phyloP scores from a whole-genome alignment of 2,888 invertebrate genomes.

The Drosophila fulvimacula region DNA sequence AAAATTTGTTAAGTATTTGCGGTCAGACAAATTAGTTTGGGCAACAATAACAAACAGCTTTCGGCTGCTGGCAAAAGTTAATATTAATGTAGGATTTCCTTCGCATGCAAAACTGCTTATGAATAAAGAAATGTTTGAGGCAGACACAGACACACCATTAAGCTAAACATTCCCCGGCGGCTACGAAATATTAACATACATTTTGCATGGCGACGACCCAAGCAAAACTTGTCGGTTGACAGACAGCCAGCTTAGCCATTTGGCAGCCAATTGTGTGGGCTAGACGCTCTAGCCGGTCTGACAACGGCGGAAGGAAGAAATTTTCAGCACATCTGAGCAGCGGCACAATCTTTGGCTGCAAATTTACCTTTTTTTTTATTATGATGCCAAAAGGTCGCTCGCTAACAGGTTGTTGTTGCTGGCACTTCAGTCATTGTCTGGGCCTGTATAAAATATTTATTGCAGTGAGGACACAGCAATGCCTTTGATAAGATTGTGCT shows the following conservation, averaged over 20 bases:
- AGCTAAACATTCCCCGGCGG: conserved; percentile 20
- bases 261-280: conserved; percentile 73
- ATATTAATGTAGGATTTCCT: conserved; percentile 66
- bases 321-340: conserved; percentile 65
- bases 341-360: conserved; percentile 51
- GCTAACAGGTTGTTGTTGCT: conserved; percentile 44
- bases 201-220: conserved; percentile 40
- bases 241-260: conserved; percentile 65
- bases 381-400: conserved; percentile 49
- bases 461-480: conserved; percentile 30
- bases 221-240: conserved; percentile 50
- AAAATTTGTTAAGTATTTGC: conserved; percentile 52
- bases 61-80: conserved; percentile 37
- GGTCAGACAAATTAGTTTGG: conserved; percentile 54
- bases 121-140: conserved; percentile 52
- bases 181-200: conserved; percentile 49
- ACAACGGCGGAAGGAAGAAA: conserved; percentile 72
- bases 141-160: conserved; percentile 24
- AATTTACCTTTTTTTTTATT: conserved; percentile 57
- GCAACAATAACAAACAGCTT: not conserved
- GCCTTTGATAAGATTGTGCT: conserved; percentile 19
- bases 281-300: conserved; percentile 41
- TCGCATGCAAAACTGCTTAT: conserved; percentile 56
- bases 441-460: conserved; percentile 59
- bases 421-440: conserved; percentile 39